Percentiles rank a stretch among this genome's conserved stretches.
Evolutionary conservation across 2,888 invertebrate species (phyloP).

Genomic region (Archips crataeganus): DNA sequence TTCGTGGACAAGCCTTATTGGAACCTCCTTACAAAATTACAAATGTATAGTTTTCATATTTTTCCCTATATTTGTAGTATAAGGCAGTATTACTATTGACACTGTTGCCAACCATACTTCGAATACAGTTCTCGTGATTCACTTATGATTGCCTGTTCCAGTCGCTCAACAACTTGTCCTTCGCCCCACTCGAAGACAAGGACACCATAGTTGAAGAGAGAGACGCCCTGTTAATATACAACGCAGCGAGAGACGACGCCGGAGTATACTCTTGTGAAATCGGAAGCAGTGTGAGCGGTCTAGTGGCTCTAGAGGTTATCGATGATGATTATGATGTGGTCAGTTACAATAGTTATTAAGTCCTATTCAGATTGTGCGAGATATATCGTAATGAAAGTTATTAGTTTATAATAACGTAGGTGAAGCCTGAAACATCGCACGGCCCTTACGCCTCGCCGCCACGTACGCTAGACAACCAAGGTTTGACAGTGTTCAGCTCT

Average conservation of each 20-base stretch:
- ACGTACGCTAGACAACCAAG: conserved; percentile 26
- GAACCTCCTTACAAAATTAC: too few relatives aligned
- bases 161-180: conserved; percentile 48
- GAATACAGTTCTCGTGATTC: not conserved
- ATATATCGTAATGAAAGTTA: not conserved
- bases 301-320: conserved; percentile 83
- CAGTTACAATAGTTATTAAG: conserved; percentile 39
- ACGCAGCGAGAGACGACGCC: conserved; percentile 73
- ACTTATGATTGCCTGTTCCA: conserved; percentile 44
- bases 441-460: conserved; percentile 51
- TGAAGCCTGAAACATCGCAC: conserved; percentile 53
- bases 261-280: conserved; percentile 86
- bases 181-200: conserved; percentile 48
- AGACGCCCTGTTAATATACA: conserved; percentile 81
- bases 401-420: conserved; percentile 50
- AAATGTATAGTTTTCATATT: too few relatives aligned
- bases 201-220: conserved; percentile 62
- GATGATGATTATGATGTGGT: conserved; percentile 68
- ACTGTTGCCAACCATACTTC: too few relatives aligned
- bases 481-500: conserved; percentile 76
- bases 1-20: too few relatives aligned
- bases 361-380: too few relatives aligned
- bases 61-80: too few relatives aligned
- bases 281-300: conserved; percentile 59
- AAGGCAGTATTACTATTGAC: too few relatives aligned